phyloP scores from a whole-genome alignment of 1,140 invertebrate genomes.

The Pseudomyrmex cubaensis region DNA sequence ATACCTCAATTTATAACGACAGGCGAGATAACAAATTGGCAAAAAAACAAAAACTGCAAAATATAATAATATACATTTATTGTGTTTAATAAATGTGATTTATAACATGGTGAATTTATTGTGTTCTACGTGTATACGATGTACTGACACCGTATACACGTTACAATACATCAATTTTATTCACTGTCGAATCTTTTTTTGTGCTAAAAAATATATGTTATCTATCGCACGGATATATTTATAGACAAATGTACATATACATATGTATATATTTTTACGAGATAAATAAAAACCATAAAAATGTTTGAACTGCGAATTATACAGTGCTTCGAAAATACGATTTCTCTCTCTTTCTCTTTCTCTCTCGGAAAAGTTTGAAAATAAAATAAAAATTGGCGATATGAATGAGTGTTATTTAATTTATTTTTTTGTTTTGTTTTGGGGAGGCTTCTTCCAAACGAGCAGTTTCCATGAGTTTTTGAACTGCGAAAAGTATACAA shows the following conservation, averaged over 20 bases:
- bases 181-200: background rate
- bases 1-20: conserved; percentile 24
- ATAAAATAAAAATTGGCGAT: conserved; percentile 9
- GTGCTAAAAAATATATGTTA: conserved; percentile 4
- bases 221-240: background rate
- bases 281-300: conserved; percentile 1
- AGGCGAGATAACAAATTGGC: background rate
- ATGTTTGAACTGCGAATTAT: too few species aligned
- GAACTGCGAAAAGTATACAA: background rate
- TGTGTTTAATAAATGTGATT: background rate
- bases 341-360: too few species aligned
- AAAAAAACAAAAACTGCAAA: background rate
- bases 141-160: too few species aligned
- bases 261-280: background rate
- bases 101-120: background rate
- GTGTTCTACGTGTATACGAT: background rate
- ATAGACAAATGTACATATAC: too few species aligned
- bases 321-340: too few species aligned
- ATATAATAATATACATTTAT: conserved; percentile 13
- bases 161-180: background rate
- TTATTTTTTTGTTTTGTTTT: too few species aligned
- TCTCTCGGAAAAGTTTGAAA: background rate
- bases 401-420: background rate
- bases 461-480: background rate
- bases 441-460: background rate